Percentiles rank a stretch among this genome's conserved stretches.
Evolutionary conservation across 2,113 vertebrate species (phyloP).

Genomic region (Delphinapterus leucas): DNA sequence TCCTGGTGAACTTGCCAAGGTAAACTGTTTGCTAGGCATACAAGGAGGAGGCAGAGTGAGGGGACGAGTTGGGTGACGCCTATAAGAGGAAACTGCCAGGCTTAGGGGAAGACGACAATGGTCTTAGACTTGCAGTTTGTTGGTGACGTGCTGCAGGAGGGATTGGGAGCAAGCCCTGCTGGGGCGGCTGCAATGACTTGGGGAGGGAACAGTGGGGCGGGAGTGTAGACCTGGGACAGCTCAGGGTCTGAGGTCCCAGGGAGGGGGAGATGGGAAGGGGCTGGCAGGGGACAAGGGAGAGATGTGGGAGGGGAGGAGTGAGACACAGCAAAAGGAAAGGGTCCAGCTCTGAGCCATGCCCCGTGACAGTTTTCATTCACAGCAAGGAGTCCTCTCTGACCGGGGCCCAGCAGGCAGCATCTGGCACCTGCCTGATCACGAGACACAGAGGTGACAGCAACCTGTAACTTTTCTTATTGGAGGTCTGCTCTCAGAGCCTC

Average conservation of each 20-base stretch:
- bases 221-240: background rate
- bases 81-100: background rate
- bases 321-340: background rate
- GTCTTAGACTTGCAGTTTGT: slow-evolving; percentile 20
- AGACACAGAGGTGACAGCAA: background rate
- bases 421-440: background rate
- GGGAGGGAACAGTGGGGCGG: accelerated
- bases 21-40: slow-evolving; percentile 65
- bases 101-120: background rate
- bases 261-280: background rate
- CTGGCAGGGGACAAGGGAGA: background rate
- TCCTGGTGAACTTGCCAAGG: slow-evolving; percentile 69
- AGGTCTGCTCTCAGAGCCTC: background rate
- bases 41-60: background rate
- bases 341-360: background rate
- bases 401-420: background rate
- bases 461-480: background rate
- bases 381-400: background rate
- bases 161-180: background rate
- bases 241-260: background rate
- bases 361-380: background rate
- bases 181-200: accelerated
- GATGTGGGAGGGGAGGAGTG: background rate
- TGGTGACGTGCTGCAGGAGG: background rate
- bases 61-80: background rate